Evolutionary conservation across 2,797 vertebrate genomes (phyloP), one percentile per base, ranked within the genome.

Genomic region (Myiothlypis chrysogaster): DNA sequence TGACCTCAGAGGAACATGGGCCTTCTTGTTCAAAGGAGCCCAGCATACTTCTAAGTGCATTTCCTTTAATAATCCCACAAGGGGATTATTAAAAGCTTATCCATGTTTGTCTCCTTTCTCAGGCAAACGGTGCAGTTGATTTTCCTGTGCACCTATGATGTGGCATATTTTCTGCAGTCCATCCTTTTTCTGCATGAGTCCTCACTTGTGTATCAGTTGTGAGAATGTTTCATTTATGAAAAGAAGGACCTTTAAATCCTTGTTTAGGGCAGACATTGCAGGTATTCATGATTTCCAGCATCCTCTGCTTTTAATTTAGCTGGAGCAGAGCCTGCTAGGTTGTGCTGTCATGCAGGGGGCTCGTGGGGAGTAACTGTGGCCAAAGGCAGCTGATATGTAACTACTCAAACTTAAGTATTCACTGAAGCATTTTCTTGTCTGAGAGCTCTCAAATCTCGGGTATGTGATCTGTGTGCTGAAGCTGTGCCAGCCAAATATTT

Each of bases 381-480:
- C 71, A 89, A 39, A 39, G 53, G 46, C 6, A 6, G 50, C 30
- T 82, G 66, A 47, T 30, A 37, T 27, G 56, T 69, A 83, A 60
- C 66, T 71, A 64, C 30, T 87, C 68, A 64, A 83, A 68, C 89
- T 80, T 73, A 82, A 90, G 55, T 65, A 71, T 90, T 86, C 80
- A 65, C 65, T 70, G 87, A 69, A 89, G 83, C 53, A 27, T 83
- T 75, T 92, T 87, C 64, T 57, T 85, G 44, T 85, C 53, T 92
- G 35, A 1, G 69, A 95, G 61, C 69, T 75, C 91, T 94, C 84
- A 66, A 47, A 77, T 87, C 75, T 94, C 0, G 0, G 30, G 24
- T 75, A 69, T 91, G 79, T 68, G 83, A 94, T 91, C 73, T 83
- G 73, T 61, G 47, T 72, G 76, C 79, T 86, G 53, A 95, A 92